Conservation (phyloP, 2,113 vertebrate genomes). For the Protomyctophum bolini region DNA sequence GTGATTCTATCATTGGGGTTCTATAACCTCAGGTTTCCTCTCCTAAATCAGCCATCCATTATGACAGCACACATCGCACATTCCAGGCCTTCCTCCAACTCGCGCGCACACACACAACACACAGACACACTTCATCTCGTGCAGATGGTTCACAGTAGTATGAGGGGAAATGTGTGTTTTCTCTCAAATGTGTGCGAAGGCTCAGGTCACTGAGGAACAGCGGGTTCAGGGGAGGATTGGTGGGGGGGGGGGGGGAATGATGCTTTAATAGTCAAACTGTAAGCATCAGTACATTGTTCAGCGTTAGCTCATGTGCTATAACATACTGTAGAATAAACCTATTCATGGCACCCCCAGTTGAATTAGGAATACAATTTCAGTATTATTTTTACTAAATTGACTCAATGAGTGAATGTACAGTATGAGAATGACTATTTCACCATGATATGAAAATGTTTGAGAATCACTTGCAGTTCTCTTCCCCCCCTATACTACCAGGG, state of each 20-base stretch:
- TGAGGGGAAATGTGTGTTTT: constrained; percentile 61
- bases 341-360: too few relatives aligned
- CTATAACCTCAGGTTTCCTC: background rate
- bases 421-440: too few relatives aligned
- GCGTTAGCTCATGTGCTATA: background rate
- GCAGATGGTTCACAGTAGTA: constrained; percentile 51
- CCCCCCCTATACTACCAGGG: too few relatives aligned
- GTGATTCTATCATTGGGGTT: background rate
- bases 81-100: constrained; percentile 31
- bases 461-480: too few relatives aligned
- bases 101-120: background rate
- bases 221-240: background rate
- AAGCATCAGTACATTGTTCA: background rate
- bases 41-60: constrained; percentile 12
- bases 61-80: constrained; percentile 32
- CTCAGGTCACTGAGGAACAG: constrained; percentile 11
- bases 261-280: constrained; percentile 2
- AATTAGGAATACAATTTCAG: too few relatives aligned
- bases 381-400: too few relatives aligned
- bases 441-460: too few relatives aligned
- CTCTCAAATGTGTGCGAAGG: constrained; percentile 63
- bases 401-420: too few relatives aligned
- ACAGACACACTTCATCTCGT: background rate
- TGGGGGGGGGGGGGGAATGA: background rate
- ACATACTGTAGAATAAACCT: too few relatives aligned